Evolutionary conservation across 1,140 invertebrate genomes (phyloP), one percentile per base, ranked within the genome.

Genomic region (Cotesia chilonis): DNA sequence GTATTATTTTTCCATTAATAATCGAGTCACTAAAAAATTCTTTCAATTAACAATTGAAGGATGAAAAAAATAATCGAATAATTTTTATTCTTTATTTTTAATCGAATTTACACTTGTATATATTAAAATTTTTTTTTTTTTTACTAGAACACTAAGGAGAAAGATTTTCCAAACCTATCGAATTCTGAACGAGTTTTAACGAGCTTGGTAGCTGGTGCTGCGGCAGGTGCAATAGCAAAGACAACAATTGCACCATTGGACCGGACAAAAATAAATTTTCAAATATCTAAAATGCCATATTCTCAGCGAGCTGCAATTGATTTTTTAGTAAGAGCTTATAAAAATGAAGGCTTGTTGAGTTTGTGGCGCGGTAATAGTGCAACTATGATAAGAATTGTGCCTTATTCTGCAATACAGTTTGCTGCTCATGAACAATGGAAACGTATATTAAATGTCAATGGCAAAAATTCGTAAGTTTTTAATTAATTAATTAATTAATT

Each of bases 361-460:
- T 86, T 99, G 72, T 99, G 97, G 96, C 88, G 98, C 55, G 98
- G 98, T 9, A 99, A 99, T 89, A 96, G 95, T 74, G 98, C 98
- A 1, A 99, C 97, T 0, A 97, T 99, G 96, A 95, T 94, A 0
- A 89, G 98, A 60, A 98, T 99, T 75, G 89, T 99, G 52, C 98
- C 98, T 1, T 98, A 99, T 86, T 96, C 98, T 61, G 95, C 98
- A 10, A 95, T 99, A 71, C 98, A 99, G 86, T 99, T 99, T 84
- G 93, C 96, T 0, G 91, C 97, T 28, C 96, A 99, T 86, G 98
- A 99, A 88, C 96, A 99, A 82, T 99, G 94, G 91, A 98, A 98
- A 84, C 89, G 90, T 72, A 81, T 97, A 3, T 87, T 99, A 0
- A 87, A 89, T 17, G 90, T 95, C 20, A 92, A 95, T 80, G 89